Base-by-base conservation (phyloP, 2,888 invertebrate genomes). In the Serripes groenlandicus region DNA sequence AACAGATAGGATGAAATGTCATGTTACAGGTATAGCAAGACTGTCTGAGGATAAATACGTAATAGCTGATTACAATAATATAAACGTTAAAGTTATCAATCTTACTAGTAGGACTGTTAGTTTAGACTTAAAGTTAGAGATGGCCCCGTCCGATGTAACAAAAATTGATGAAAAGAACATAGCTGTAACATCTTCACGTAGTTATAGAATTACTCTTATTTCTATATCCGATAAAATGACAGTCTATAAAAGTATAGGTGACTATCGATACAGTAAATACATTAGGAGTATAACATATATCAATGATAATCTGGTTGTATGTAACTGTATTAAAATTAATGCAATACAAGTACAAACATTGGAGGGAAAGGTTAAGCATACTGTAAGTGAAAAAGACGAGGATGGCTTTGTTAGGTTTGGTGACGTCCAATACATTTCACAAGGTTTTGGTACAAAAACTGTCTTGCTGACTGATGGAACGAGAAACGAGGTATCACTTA, bases 151-250 rank as follows among this genome's bases (percentile, higher is more conserved):
- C 26, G 68, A 68, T 49, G 3, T 68, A 4, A 34, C 35, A 26
- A 26, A 42, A 49, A 68, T 26, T 3, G 26, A 42, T 7, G 28
- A 42, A n/a, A 9, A 68, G 2, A 68, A 37, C 15, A n/a, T 68
- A 3, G 68, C 68, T 18, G 37, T 68, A 23, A 35, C 68, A 68
- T n/a, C n/a, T n/a, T n/a, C n/a, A n/a, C n/a, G n/a, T n/a, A n/a
- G n/a, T n/a, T n/a, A 18, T 18, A 68, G 15, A 18, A 37, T 34
- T 42, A 2, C 42, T 4, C 26, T 37, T 4, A 26, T 68, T 11
- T 23, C 42, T 7, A 42, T 68, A 34, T 4, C 3, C 9, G 42
- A 42, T 26, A 15, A 15, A 68, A 49, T 49, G 28, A 42, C 9
- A 23, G 23, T 42, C 3, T 9, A 37, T 7, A 42, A 42, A 9